Evolutionary conservation across 2,888 invertebrate species (phyloP), one percentile per base, ranked within the genome.

Genomic region (Rhodophaea formosa): DNA sequence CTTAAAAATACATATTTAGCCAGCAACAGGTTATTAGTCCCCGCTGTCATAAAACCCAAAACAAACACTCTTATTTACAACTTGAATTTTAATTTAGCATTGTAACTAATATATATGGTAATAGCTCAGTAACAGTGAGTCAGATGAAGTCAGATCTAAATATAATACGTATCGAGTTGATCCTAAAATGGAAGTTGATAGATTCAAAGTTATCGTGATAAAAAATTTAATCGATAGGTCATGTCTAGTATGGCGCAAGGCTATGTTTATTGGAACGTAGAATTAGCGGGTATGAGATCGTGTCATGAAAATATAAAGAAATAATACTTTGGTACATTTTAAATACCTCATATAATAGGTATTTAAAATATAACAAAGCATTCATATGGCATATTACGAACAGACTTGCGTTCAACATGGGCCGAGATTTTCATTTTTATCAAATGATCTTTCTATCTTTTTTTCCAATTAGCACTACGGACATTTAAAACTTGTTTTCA

Each of bases 191-290:
- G 49, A 49, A 32, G 49, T n/a, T 15, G 15, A 45, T 16, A 16
- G 17, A 45, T 15, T 17, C 10, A 45, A 32, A 32, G 8, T 14
- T 44, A 44, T 1, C 44, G 14, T n/a, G 29, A 29, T 14, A 30
- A 30, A 52, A 39, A 52, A 35, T 12, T 12, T 52, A 51, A 52
- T 52, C 39, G 35, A 52, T 16, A 51, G 32, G 15, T 51, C 49
- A 51, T 51, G 49, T 51, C 15, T 51, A 30, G 30, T 14, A 32
- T n/a, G 49, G 39, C n/a, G n/a, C 52, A 39, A 52, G 52, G 52
- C n/a, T 52, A 39, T 39, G 29, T 29, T 23, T 47, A 29, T 46
- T 17, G 23, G 17, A 46, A 8, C 12, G 35, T 23, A 23, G 23
- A 23, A 23, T 23, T 23, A 23, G 23, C 23, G 23, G 23, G 5